Evolutionary conservation across 1,140 invertebrate genomes (phyloP), one percentile per base, ranked within the genome.

Genomic region (Calliopsis andreniformis): DNA sequence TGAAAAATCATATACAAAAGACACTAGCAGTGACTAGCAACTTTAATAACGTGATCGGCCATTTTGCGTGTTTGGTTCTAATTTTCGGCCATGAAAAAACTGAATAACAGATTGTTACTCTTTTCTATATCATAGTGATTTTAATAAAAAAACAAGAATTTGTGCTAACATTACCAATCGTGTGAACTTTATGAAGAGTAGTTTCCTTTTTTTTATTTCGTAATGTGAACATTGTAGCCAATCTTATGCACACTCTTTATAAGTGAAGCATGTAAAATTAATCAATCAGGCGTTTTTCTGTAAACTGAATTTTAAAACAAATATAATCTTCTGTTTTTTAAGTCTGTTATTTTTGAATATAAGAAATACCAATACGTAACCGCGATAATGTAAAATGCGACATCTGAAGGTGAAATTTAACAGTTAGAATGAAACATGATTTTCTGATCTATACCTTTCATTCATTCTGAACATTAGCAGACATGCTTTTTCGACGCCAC

Each of bases 371-470:
- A 32, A 30, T 10, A 25, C 2, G 3, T 16, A 3, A 23, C 10
- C 14, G 23, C 2, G 3, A n/a, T 42, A 23, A 4, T n/a, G 25
- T 10, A 4, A 59, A 70, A 59, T 14, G 16, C 28, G 39, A n/a
- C 55, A 70, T n/a, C 68, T 70, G 16, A 0, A 25, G 14, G 1
- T 1, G 6, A 61, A n/a, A 10, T 6, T 4, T 12, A 2, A 5
- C 32, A 25, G 30, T 7, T 10, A 1, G 8, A 51, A 43, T 2
- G 0, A 12, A 58, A 10, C 5, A 7, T 14, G 18, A 30, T 51
- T n/a, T 76, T 49, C 32, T 23, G 23, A 14, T 76, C 73, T 76
- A 76, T 51, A 51, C 30, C 12, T 45, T 51, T 49, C 12, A 35
- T 14, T 39, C 18, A 16, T 23, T 42, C 30, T 30, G 45, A 32